These are phyloP conservation scores for Salmo trutta DNA, from an alignment of 2,797 vertebrate species.

Conservation along the genomic window DNA sequence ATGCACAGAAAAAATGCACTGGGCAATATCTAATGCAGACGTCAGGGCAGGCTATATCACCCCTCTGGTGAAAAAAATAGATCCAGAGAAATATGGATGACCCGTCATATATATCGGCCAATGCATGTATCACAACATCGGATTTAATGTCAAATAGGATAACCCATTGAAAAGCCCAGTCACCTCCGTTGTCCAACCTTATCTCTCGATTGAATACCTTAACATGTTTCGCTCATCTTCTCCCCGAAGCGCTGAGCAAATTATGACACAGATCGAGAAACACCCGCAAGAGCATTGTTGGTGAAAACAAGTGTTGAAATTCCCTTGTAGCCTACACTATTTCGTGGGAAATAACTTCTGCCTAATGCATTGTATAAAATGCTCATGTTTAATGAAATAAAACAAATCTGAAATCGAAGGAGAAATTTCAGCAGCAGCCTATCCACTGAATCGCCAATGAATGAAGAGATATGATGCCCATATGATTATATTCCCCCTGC, in stretches of 20 bases:
- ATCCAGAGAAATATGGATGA: conserved; percentile 60
- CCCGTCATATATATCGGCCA: conserved; percentile 42
- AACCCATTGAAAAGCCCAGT: conserved; percentile 54
- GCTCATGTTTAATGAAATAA: conserved; percentile 25
- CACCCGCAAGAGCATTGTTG: conserved; percentile 55
- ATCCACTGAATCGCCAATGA: conserved; percentile 60
- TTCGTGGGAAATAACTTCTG: conserved; percentile 31
- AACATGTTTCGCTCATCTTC: conserved; percentile 49
- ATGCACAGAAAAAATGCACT: conserved; percentile 77
- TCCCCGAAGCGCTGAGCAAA: conserved; percentile 60
- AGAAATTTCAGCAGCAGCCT: conserved; percentile 69
- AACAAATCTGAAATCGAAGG: conserved; percentile 55
- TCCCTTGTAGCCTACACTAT: conserved; percentile 17
- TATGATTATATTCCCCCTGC: conserved; percentile 53
- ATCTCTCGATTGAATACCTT: conserved; percentile 67
- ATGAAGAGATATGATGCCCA: conserved; percentile 46
- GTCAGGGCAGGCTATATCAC: conserved; percentile 83
- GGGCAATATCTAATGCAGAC: conserved; percentile 85
- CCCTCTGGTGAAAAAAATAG: conserved; percentile 64
- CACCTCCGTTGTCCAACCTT: conserved; percentile 60
- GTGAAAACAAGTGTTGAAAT: conserved; percentile 36
- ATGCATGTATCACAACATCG: conserved; percentile 47
- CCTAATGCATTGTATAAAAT: conserved; percentile 21
- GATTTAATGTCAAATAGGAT: conserved; percentile 51
- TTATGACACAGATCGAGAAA: conserved; percentile 60